Base-by-base conservation (phyloP, 2,113 vertebrate species). In the Coptodon bakossiorum region DNA sequence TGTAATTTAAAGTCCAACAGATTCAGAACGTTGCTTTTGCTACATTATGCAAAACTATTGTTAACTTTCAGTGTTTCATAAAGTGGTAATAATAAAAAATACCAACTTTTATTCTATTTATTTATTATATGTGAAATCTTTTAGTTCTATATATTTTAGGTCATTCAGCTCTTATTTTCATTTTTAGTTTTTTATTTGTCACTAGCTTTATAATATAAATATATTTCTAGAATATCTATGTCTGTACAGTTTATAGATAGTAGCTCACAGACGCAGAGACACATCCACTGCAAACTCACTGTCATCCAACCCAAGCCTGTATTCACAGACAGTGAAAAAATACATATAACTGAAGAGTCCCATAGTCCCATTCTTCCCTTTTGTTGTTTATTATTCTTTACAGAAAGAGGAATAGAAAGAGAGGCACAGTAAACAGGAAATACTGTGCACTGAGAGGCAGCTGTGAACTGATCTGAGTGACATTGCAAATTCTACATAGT, bases 401-500 rank as follows among this genome's bases (percentile, higher is more conserved):
- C 3, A n/a, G 36, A 61, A 29, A n/a, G 43, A 29, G 57, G 11
- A 38, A 61, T 50, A 24, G 81, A 79, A 56, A 86, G 34, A 81
- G 61, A 79, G 5, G 76, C 43, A 8, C 11, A 22, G 19, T 50
- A 68, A 82, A 85, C 83, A 86, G 87, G 83, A 76, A 80, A 82
- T 87, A 34, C 22, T 84, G 68, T 50, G 83, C 82, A 89, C 84
- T 84, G 68, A 79, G 50, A 63, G 85, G 89, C 91, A 94, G 89
- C 93, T 94, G 84, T 90, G 85, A 92, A 88, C 88, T 91, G 52
- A 92, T 80, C 76, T 76, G 80, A 57, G 29, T 85, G 43, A 85
- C 81, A 84, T 14, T 93, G 89, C 81, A 89, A 91, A 90, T 81
- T 53, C 52, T 78, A 84, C 53, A 86, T 19, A n/a, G 9, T 48